Evolutionary conservation across 1,140 invertebrate genomes (phyloP), one percentile per base, ranked within the genome.

Genomic region (Diabrotica undecimpunctata): DNA sequence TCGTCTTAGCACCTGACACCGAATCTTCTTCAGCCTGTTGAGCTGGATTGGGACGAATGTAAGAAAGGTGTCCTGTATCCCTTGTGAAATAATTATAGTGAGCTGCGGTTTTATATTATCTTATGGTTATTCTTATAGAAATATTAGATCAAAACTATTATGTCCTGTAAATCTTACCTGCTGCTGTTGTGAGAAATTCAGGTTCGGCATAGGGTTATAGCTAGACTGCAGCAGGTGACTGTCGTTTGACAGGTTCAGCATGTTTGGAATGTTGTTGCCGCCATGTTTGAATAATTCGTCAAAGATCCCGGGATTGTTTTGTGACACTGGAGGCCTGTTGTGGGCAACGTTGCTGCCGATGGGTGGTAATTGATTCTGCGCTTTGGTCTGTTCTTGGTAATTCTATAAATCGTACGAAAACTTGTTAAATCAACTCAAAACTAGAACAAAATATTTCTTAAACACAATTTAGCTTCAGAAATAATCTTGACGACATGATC

Each of bases 131-230:
- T n/a, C n/a, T n/a, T n/a, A n/a, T n/a, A 25, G 25, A 25, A 25
- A 25, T 25, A 25, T 25, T 25, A 2, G 25, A 25, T 25, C 25
- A 25, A 25, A 25, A 25, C 25, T 25, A 46, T 46, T 8, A 46
- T 5, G 6, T 10, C 6, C 41, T 8, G 41, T 6, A 46, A 46
- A 46, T 46, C 11, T 46, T 46, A 46, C 41, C 10, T 74, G 76
- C 11, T 80, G 80, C 9, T 77, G 76, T 56, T 82, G 82, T 2
- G 81, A 72, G 60, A 76, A 82, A 63, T 75, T 82, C 61, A 83
- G 77, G 55, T 80, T 78, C 13, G 78, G 79, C 67, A 80, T 79
- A 7, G 63, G 69, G 39, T 71, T 75, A 39, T 64, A 72, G 65
- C 57, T 77, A 72, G 69, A 73, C 8, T 68, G 66, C 46, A 74